Base-by-base conservation (phyloP, 2,113 vertebrate genomes). In the Jacana jacana region DNA sequence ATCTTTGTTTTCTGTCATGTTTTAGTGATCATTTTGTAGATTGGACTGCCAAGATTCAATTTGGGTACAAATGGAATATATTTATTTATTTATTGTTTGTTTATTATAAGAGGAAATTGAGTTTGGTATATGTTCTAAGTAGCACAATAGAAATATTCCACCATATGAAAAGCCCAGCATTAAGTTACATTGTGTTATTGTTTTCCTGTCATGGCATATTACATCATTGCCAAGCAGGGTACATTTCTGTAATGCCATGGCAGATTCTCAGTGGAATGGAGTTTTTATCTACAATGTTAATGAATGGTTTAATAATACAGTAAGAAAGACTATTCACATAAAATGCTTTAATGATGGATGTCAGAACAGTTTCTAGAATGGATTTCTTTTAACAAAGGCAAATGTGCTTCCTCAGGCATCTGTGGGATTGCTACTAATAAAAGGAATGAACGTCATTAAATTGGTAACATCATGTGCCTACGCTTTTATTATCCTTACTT, bases 291-390 rank as follows among this genome's bases (percentile, higher is more conserved):
- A 92, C 72, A 30, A 71, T n/a, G 66, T 81, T 96, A 96, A 97
- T 93, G 92, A 94, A 95, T 94, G 88, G 92, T 86, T 96, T 96
- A 96, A 96, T 97, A 97, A 96, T 96, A 96, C 91, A 87, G 82
- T 92, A 85, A 94, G 90, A 95, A 91, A 95, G 77, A 92, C 77
- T 89, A 49, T 61, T 93, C 58, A 49, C 80, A 90, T 96, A 94
- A 96, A 95, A 72, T 79, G 49, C 44, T 93, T 88, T 84, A 85
- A 88, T 92, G 96, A 96, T 87, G 92, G 68, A 93, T 96, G 91
- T 93, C 95, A 89, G 92, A 96, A 69, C 70, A 79, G 77, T 72
- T 95, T 92, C 86, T 92, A 40, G 83, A 96, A 84, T 69, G 88
- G 76, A 88, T 92, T 94, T 94, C 54, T 95, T 96, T 96, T 91